Evolutionary conservation across 2,888 invertebrate species (phyloP), one percentile per base, ranked within the genome.

Genomic region (Adineta ricciae): DNA sequence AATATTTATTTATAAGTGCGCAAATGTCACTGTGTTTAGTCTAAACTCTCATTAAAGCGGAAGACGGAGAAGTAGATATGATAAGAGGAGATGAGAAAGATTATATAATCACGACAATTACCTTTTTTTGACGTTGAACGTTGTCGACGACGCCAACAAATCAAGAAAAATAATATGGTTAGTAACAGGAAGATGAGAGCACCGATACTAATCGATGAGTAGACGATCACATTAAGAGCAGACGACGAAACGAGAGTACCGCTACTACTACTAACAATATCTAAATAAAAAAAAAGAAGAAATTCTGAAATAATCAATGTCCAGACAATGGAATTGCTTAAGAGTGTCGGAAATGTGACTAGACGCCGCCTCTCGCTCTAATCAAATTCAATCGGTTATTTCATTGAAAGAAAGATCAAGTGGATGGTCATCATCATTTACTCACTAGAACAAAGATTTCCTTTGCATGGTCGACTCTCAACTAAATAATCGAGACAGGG

Each of bases 391-490:
- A 64, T 56, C 2, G 32, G 14, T 27, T 32, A 64, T 64, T 32
- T 24, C 16, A 64, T 50, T 2, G 16, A 32, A 32, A 32, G 27
- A 64, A 32, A 64, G 64, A 64, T 64, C 64, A 64, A 64, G 64
- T 64, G 32, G 11, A 64, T 64, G 32, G 27, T 56, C 54, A 56
- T 56, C 54, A 56, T 56, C 54, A 56, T 56, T n/a, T 24, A 32
- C 73, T 78, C 41, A 78, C 78, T 41, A n/a, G 78, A 41, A 78
- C 78, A 78, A 36, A n/a, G n/a, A 78, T 78, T 78, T 78, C 41
- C 78, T 78, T 24, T 78, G 2, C 78, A 78, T 41, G 78, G 11
- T 41, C n/a, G 38, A 41, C 24, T 78, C n/a, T 78, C 78, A 41
- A 41, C 41, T 64, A 64, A 64, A 78, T 78, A 41, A 78, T 78